Evolutionary conservation across 2,113 vertebrate species (phyloP), one percentile per base, ranked within the genome.

Genomic region (Herpetotheres cachinnans): DNA sequence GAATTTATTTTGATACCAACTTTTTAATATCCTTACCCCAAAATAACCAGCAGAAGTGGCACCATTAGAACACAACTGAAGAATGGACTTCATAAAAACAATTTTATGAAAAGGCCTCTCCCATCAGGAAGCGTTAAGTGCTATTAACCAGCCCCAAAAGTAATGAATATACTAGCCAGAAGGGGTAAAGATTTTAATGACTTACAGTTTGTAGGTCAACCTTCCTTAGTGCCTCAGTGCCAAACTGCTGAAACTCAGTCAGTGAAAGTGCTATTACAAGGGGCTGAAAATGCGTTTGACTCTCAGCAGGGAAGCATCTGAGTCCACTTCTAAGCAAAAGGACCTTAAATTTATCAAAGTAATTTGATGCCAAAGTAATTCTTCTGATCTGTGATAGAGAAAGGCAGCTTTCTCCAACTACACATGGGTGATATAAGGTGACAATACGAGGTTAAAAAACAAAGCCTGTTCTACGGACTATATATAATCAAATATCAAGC

Each of bases 181-280:
- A 97, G 91, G 73, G 44, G 77, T 18, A 70, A 86, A 85, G 69
- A 72, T 77, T 94, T 91, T 92, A 94, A 97, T 77, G 74, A 93
- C 94, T 91, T 87, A 40, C 16, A 91, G 84, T 94, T 95, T 95
- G 96, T 85, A 97, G 92, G 95, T 97, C 93, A 96, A 55, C 83
- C 52, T 69, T 89, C 83, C 80, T 73, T 52, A 87, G 61, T n/a
- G 73, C 86, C 83, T 94, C 65, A 69, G 80, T 87, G 86, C 49
- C 89, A 85, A 82, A 82, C 36, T 82, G 52, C 81, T 91, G 86
- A 79, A 95, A 89, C 34, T 56, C 77, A 84, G 72, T 19, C 72
- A 59, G 69, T 84, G 89, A 65, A 91, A 93, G 69, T 50, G 56
- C 47, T 54, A 21, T 49, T 91, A 65, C 32, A 91, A 89, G 36